Base-by-base conservation (phyloP, 92 coral and sea anemone genomes). In the Paragorgia papillata region DNA sequence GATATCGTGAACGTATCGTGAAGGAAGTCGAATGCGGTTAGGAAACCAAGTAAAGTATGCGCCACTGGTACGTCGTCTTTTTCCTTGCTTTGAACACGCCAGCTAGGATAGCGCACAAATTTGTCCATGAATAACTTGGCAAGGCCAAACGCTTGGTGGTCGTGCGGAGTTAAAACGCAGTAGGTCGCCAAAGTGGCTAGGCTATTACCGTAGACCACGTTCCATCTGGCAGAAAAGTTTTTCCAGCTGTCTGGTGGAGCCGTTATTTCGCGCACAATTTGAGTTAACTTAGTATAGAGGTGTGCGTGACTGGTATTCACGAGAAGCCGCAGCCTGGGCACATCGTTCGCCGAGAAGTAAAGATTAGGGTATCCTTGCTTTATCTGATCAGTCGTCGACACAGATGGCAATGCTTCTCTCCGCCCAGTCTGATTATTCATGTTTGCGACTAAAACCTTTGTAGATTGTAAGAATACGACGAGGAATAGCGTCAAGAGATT, bases 51-150 rank as follows among this genome's bases (percentile, higher is more conserved):
- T 19, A 94, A 69, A 2, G 92, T 81, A 40, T 94, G 98, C 8
- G 98, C 91, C 2, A 94, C 90, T 0, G 98, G 98, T 0, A 94
- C 92, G 39, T 91, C 98, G 90, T 94, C 98, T 31, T 75, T 80
- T 44, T 88, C 57, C 21, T 73, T 79, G 4, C 88, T 76, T 57
- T 74, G 84, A 8, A 94, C 98, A 9, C 92, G 83, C 98, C 98
- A 94, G 62, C 85, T 88, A n/a, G 86, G 69, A 46, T 88, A 82
- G 40, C 84, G 69, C 2, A 71, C 73, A 15, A 94, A 79, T 3
- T 75, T 61, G 50, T 86, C 88, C 97, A 94, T 94, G 73, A 78
- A 86, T 35, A 53, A 56, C 57, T 86, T 74, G 0, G 92, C 95
- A 4, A 88, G 80, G 18, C 77, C 83, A 12, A 83, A 78, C 4